These are phyloP conservation scores for Hyles euphorbiae DNA, from an alignment of 1,140 invertebrate species.

Conservation along the genomic window DNA sequence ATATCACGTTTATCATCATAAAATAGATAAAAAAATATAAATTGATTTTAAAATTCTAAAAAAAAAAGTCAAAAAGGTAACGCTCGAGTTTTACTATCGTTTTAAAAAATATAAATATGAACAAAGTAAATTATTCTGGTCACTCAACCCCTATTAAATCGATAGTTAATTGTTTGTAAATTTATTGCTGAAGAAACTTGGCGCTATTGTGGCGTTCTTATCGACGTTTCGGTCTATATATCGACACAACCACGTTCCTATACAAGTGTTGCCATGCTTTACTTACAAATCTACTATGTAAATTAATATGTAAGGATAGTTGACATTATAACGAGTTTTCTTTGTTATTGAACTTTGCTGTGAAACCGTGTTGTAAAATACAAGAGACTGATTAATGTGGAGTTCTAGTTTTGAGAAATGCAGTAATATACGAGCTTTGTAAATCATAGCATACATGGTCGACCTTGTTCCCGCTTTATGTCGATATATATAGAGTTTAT, in stretches of 20 bases:
- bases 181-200: conserved; percentile 18
- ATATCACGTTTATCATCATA: conserved; percentile 2
- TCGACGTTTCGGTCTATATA: neutral
- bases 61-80: conserved; percentile 17
- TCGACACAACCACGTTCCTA: no score
- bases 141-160: conserved; percentile 58
- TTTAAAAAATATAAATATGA: conserved; percentile 51
- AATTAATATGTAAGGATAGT: no score
- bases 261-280: no score
- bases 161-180: conserved; percentile 46
- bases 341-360: no score
- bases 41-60: conserved; percentile 19
- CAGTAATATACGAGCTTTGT: no score
- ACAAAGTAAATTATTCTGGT: conserved; percentile 61
- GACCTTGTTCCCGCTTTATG: no score
- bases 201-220: neutral
- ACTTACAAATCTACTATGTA: no score
- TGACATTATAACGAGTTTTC: no score
- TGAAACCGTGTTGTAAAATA: no score
- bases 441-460: no score
- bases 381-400: no score
- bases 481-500: neutral
- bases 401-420: no score
- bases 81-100: conserved; percentile 46
- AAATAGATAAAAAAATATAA: conserved; percentile 14